A percentile compares a stretch with the other conserved stretches of the same genome.
Evolutionary conservation across 2,888 invertebrate genomes (phyloP).

Genomic region (Endotricha flammealis): DNA sequence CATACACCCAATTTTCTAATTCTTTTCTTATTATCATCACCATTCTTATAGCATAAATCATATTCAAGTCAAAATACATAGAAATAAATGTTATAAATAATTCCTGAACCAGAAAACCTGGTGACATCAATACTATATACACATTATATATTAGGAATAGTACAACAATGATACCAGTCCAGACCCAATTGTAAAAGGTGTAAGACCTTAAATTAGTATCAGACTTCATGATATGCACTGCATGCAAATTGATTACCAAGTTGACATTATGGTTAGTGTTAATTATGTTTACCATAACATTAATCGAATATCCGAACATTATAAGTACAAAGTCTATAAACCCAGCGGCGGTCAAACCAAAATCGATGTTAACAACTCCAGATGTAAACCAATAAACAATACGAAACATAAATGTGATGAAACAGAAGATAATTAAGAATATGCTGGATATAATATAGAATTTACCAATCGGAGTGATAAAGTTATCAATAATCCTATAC

Average conservation of each 20-base stretch:
- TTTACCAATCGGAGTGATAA: slow-evolving; percentile 5
- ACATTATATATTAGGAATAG: no score
- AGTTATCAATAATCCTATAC: slow-evolving; percentile 7
- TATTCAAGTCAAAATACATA: background rate
- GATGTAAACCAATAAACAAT: no score
- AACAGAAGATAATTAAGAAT: no score
- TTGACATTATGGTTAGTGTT: background rate
- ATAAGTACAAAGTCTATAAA: background rate
- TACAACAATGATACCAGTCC: no score
- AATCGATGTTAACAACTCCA: no score
- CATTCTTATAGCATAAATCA: background rate
- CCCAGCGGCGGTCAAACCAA: background rate
- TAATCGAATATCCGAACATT: background rate
- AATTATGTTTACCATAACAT: background rate
- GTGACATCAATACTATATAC: no score
- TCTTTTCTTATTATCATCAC: background rate
- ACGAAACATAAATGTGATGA: no score
- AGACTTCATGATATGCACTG: no score
- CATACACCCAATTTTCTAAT: background rate
- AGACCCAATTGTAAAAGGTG: no score
- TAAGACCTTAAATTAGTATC: no score
- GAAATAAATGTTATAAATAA: no score
- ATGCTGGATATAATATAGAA: background rate
- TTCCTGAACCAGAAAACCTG: no score
- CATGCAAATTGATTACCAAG: background rate